Evolutionary conservation across 2,113 vertebrate species (phyloP), one percentile per base, ranked within the genome.

Genomic region (Sorex araneus): DNA sequence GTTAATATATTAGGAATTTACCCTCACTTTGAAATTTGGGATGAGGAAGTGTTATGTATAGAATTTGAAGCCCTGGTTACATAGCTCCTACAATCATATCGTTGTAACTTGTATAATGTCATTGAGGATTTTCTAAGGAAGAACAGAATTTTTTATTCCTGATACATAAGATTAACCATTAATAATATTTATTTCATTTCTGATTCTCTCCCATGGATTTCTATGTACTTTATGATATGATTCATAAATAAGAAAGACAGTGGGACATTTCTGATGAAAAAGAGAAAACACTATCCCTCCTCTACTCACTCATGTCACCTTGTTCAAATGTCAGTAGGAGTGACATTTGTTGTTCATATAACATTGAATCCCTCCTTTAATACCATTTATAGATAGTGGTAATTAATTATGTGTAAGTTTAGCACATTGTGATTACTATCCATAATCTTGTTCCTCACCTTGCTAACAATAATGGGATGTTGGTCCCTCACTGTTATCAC

Each of bases 71-170:
- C 32, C 71, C 77, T 36, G 27, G 30, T 18, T 5, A 32, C 74
- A 74, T 93, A 82, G 19, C 23, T 91, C 66, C 6, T 87, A 40
- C 2, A 57, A 11, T 19, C 36, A 2, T 18, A 16, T 91, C 81
- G 77, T 86, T 81, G 40, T 80, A 81, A 89, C 34, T 89, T 91
- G 71, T 70, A 10, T 50, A 40, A 77, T 50, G 34, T 76, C 28
- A 57, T 69, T 80, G 2, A 74, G 30, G 9, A 80, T 18, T 77
- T 84, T 85, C 77, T 60, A 23, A 30, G 30, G 79, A 91, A 86
- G 71, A 82, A 60, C 21, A 80, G 19, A 66, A 21, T 47, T 16
- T 85, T 70, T n/a, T 19, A 76, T 43, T 79, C 19, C 30, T 73
- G 27, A 34, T 40, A n/a, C 1, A 32, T 70, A 16, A 74, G 6